Evolutionary conservation across 1,140 invertebrate genomes (phyloP), one percentile per base, ranked within the genome.

Genomic region (Drosophila jambulina): DNA sequence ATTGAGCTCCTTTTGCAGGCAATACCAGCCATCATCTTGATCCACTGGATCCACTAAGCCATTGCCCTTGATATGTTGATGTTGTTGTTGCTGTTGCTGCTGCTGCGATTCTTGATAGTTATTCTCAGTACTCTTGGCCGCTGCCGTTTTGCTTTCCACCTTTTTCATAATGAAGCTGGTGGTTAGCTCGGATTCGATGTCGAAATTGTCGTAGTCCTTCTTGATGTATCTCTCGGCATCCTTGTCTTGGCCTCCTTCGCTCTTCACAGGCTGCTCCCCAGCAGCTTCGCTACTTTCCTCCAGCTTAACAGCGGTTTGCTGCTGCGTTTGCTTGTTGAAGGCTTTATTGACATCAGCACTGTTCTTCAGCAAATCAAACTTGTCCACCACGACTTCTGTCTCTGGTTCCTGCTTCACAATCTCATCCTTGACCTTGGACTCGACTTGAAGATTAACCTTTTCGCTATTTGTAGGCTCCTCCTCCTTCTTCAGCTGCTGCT

Each of bases 1-100:
- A 75, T 86, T 93, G 2, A 96, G 91, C 81, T 96, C 95, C 60
- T 95, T 95, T 76, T 96, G 95, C 32, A 96, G 95, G 53, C 95
- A 95, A 6, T 95, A 93, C 95, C 95, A 96, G 78, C 95, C 95
- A 82, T 96, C 95, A 0, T 92, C 91, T 32, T 92, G 91, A 48
- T 85, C 82, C 2, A 90, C 86, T 7, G 74, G 32, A 4, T 46
- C 42, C 13, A 67, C 38, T 17, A 56, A 12, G 21, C 62, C 63
- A 65, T 86, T 83, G 32, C 34, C 59, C 43, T 84, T 91, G 29
- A 74, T 61, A 68, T 83, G 82, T 59, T 78, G 80, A 7, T 78
- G 74, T 2, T 51, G 77, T 6, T 78, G 72, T 3, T 64, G 62
- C n/a, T 65, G 53, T 27, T 63, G 68, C 29, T 79, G 78, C 29